Conservation (phyloP, 2,113 vertebrate species). For the Nettapus auritus region DNA sequence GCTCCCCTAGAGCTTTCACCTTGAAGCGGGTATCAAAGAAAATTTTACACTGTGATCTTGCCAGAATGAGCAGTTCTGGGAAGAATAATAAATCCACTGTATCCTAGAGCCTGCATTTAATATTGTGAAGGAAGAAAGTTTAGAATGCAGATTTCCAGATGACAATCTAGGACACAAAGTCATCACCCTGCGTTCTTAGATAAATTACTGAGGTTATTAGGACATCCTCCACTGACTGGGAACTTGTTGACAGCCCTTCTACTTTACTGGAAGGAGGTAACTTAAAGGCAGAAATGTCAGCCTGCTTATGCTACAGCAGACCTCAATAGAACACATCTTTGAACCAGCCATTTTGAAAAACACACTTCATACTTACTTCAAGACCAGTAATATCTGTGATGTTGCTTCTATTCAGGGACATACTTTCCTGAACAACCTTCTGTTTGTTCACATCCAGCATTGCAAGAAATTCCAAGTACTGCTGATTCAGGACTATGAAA, state of each 20-base stretch:
- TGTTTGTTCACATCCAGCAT: conserved; percentile 84
- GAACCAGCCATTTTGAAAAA: neutral
- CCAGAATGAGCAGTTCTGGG: neutral
- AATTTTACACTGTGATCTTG: neutral
- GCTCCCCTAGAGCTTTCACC: neutral
- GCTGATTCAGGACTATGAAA: conserved; percentile 82
- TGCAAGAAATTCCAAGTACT: conserved; percentile 84
- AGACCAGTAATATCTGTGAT: conserved; percentile 78
- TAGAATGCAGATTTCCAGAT: neutral
- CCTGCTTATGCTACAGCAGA: neutral
- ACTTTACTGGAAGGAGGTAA: neutral
- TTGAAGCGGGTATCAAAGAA: neutral
- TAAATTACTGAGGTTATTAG: neutral
- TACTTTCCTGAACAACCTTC: conserved; percentile 77
- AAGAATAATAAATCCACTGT: neutral
- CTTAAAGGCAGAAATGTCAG: neutral
- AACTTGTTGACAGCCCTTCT: neutral
- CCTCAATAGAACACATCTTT: neutral
- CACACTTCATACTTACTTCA: conserved; percentile 77
- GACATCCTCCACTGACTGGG: neutral
- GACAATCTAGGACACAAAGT: neutral
- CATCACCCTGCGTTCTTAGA: neutral
- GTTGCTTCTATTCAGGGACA: conserved; percentile 46
- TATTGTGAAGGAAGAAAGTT: neutral
- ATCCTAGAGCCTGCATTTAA: neutral